Evolutionary conservation across 2,797 vertebrate species (phyloP).

Genomic region (Melanotaenia parkinsoni): DNA sequence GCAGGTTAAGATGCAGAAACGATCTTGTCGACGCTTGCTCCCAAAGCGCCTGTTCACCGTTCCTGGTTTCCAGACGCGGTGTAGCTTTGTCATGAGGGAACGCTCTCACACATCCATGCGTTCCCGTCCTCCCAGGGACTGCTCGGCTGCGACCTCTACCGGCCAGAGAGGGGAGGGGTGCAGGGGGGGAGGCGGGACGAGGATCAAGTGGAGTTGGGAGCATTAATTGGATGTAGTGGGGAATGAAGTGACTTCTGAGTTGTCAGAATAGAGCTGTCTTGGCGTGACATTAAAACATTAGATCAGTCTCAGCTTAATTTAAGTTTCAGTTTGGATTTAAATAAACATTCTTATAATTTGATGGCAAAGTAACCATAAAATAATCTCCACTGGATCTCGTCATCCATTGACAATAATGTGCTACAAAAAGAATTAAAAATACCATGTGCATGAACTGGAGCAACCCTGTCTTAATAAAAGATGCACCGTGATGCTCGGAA

Average conservation of each 20-base stretch:
- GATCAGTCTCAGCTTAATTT: too few species aligned
- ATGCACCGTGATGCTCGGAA: neutral
- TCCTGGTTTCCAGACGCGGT: constrained; percentile 72
- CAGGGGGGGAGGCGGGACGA: constrained; percentile 36
- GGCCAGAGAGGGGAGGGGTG: constrained; percentile 51
- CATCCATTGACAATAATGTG: neutral
- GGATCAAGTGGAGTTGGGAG: constrained; percentile 10
- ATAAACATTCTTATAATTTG: neutral
- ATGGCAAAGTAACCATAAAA: neutral
- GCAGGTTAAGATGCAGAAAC: constrained; percentile 32
- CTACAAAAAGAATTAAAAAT: neutral
- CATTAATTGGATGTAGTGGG: neutral
- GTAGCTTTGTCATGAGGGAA: constrained; percentile 78
- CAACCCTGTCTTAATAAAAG: neutral
- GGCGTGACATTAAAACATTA: neutral
- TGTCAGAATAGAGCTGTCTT: neutral
- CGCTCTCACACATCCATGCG: constrained; percentile 71
- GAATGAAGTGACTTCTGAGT: neutral
- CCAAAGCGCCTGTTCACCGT: constrained; percentile 52
- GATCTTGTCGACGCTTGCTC: constrained; percentile 48
- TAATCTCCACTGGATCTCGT: neutral
- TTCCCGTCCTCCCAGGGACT: constrained; percentile 50
- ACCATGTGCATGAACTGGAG: neutral
- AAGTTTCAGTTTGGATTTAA: neutral
- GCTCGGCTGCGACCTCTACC: constrained; percentile 83